phyloP scores from a whole-genome alignment of 2,888 invertebrate species.

The Trachelus stipa region DNA sequence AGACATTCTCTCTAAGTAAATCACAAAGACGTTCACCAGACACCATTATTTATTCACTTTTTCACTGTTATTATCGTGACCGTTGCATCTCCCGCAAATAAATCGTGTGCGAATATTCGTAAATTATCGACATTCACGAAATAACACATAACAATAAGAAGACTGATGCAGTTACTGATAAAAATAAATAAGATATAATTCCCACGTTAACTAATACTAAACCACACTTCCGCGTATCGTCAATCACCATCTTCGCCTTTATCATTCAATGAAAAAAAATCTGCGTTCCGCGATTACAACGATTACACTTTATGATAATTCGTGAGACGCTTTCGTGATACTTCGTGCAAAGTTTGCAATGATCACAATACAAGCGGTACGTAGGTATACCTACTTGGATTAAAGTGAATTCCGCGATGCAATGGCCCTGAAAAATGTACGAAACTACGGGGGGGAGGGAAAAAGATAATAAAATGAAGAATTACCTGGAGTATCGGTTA shows the following conservation, averaged over 20 bases:
- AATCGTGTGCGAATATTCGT: background rate
- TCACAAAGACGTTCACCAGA: constrained; percentile 24
- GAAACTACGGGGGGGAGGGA: constrained; percentile 8
- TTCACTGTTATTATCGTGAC: background rate
- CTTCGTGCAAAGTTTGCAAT: constrained; percentile 43
- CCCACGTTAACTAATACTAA: background rate
- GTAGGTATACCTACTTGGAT: constrained; percentile 47
- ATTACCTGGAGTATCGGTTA: constrained; percentile 57
- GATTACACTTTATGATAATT: background rate
- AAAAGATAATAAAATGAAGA: constrained; percentile 8
- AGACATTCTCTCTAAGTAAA: constrained; percentile 12
- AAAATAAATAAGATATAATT: background rate
- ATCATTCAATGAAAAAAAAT: background rate
- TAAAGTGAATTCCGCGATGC: constrained; percentile 24
- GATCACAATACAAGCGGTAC: constrained; percentile 45
- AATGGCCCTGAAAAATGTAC: constrained; percentile 46
- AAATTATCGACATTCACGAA: background rate
- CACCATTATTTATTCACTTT: constrained; percentile 9
- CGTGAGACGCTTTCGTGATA: constrained; percentile 27
- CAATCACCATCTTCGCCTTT: background rate
- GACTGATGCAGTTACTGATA: background rate
- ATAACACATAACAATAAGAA: background rate
- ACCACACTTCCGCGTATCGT: background rate
- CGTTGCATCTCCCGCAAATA: background rate
- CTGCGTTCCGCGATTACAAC: background rate